Base-by-base conservation (phyloP, 2,888 invertebrate genomes). In the Pyrrhosoma nymphula region DNA sequence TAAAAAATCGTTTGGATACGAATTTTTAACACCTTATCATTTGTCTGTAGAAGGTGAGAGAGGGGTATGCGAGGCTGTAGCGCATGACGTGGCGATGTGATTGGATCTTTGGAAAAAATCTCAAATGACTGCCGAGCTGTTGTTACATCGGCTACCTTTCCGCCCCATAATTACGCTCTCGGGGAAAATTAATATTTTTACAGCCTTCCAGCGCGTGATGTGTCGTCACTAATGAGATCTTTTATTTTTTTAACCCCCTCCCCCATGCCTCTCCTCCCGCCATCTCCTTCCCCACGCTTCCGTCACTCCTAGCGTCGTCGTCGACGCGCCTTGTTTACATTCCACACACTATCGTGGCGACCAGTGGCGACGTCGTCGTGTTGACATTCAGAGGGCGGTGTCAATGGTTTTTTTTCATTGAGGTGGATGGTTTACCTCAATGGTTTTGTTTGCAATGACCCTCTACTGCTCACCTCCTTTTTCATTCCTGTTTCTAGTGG, bases 121-220 rank as follows among this genome's bases (percentile, higher is more conserved):
- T 69, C 60, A 20, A n/a, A n/a, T 4, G 16, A 1, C 69, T 14
- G 14, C 35, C 82, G 16, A 82, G 30, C 82, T 35, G 30, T 16
- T 82, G 30, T 30, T 35, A 82, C 82, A 1, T 82, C 82, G 16
- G 39, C 60, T 60, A 35, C 91, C 63, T 91, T 26, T 63, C 63
- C 60, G 30, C 60, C 60, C 55, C 89, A 26, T 63, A 60, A 60
- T 91, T 23, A 91, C 60, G 63, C 63, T 26, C 63, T 91, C 63
- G 23, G 30, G 18, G 63, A 91, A 39, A 63, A 91, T 63, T 91
- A 91, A 91, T 35, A 91, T 60, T 69, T 82, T 55, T 56, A 89
- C 89, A 55, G 63, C 91, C 39, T n/a, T 39, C 60, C 60, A 63
- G 60, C 91, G 56, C 91, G 60, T 60, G 91, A 91, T 91, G 39